Evolutionary conservation across 2,888 invertebrate genomes (phyloP).

Genomic region (Scaptomyza polygonia): DNA sequence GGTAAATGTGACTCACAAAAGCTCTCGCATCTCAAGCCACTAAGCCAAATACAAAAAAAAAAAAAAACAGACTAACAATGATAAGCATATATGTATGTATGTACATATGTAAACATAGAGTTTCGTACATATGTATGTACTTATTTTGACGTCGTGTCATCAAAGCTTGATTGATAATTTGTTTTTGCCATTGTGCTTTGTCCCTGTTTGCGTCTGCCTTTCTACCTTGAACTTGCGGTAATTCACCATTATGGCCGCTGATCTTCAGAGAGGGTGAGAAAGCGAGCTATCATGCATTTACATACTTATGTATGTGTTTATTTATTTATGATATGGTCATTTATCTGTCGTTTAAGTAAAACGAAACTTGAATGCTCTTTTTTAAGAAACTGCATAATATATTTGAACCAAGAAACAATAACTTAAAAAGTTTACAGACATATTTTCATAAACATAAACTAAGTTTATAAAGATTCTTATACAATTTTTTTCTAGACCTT

Average conservation of each 20-base stretch:
- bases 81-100: background rate
- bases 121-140: background rate
- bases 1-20: conserved; percentile 57
- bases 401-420: too few species aligned
- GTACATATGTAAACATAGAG: too few species aligned
- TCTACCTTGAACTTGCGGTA: conserved; percentile 61
- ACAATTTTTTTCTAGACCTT: too few species aligned
- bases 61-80: background rate
- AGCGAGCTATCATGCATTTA: background rate
- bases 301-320: background rate
- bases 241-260: conserved; percentile 1
- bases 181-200: conserved; percentile 21
- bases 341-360: too few species aligned
- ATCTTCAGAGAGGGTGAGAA: background rate
- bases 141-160: conserved; percentile 8
- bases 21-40: conserved; percentile 5
- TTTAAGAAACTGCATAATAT: background rate
- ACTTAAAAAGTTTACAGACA: too few species aligned
- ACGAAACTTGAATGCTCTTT: background rate
- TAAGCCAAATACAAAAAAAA: background rate
- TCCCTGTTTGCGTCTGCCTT: conserved; percentile 29
- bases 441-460: too few species aligned
- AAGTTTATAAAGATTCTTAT: too few species aligned
- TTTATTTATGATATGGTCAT: too few species aligned
- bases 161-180: conserved; percentile 3